Evolutionary conservation across 2,888 invertebrate species (phyloP), one percentile per base, ranked within the genome.

Genomic region (Lepidocyrtinus sp.): DNA sequence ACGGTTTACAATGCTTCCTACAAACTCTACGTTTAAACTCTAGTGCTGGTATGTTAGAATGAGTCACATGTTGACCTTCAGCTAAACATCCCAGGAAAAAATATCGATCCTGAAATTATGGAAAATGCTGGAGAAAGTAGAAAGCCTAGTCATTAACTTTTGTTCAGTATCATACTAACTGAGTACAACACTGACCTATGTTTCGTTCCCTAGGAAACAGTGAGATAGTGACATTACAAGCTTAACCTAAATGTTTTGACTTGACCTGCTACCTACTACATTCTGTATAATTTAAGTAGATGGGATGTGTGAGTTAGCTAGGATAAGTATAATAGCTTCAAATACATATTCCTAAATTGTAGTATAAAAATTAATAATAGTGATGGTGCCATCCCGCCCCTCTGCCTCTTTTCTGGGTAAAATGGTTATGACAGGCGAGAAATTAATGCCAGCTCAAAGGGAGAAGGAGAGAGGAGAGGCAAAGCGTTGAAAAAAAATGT

Each of bases 371-470:
- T 61, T 75, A 65, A 65, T 65, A 65, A 65, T 17, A 36, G 36
- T 65, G 68, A 75, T 75, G 67, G 75, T 68, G 62, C 24, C 68
- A 15, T 68, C 61, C 73, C 73, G 45, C 70, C 55, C 25, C 65
- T 22, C 45, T 78, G 63, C 46, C 65, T 59, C 70, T 69, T n/a
- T n/a, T n/a, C n/a, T n/a, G n/a, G 2, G 64, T 50, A 74, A 79
- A 79, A 69, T 79, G 79, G 79, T 79, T 79, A 79, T 79, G 79
- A 79, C 79, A 79, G 74, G 63, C 46, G 70, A 74, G 79, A 74
- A 79, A 79, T 79, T 79, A 79, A 79, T 79, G 79, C 79, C 79
- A 79, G 74, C 45, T 72, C 59, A n/a, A 55, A 50, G 71, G 21
- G 27, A 75, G 67, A 75, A 65, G 68, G 46, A 55, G 61, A 76